A percentile compares a stretch with the other conserved stretches of the same genome.
Evolutionary conservation across 2,797 vertebrate species (phyloP).

Genomic region (Bradypus variegatus): DNA sequence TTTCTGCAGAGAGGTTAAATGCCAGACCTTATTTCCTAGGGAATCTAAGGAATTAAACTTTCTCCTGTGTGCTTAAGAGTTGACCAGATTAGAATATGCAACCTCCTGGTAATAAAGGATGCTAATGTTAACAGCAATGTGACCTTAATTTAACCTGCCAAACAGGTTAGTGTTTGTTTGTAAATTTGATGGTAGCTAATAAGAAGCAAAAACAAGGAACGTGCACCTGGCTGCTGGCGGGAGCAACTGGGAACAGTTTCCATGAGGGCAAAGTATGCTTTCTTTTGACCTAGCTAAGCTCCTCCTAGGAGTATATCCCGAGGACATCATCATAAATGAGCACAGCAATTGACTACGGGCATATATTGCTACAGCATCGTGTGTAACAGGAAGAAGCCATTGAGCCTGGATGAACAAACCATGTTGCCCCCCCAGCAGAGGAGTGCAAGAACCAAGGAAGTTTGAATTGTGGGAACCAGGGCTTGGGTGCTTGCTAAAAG

Average conservation of each 20-base stretch:
- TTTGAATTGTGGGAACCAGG: neutral
- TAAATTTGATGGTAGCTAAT: neutral
- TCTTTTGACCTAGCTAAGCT: neutral
- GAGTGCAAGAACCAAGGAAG: neutral
- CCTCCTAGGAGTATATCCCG: neutral
- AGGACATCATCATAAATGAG: neutral
- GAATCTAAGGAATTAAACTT: neutral
- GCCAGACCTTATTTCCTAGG: neutral
- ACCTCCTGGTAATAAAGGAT: neutral
- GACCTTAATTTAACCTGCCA: neutral
- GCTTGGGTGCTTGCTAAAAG: neutral
- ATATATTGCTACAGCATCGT: neutral
- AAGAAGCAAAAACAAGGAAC: neutral
- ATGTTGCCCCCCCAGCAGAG: neutral
- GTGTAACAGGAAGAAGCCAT: neutral
- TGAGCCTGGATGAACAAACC: neutral
- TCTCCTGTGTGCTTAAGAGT: neutral
- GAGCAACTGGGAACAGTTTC: neutral
- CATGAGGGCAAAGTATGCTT: neutral
- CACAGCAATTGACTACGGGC: neutral
- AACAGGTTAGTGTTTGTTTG: neutral
- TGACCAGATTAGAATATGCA: neutral
- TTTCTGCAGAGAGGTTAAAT: neutral
- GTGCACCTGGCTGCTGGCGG: neutral
- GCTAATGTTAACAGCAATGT: neutral